Evolutionary conservation across 2,888 invertebrate species (phyloP).

Genomic region (Syritta pipiens): DNA sequence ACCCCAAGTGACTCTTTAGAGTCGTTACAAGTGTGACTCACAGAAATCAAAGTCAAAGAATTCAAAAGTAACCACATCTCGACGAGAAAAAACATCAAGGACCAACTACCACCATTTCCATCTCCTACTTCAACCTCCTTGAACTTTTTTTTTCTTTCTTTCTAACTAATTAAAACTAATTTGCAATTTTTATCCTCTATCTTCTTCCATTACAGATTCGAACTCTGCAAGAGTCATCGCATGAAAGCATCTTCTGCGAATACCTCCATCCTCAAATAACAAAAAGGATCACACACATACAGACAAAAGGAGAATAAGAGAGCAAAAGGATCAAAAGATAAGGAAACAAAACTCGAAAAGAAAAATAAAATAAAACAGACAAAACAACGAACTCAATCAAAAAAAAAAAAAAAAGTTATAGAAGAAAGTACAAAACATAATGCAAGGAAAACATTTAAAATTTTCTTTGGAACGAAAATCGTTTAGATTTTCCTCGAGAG

Average conservation of each 20-base stretch:
- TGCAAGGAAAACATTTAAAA: constrained; percentile 53
- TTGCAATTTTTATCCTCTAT: constrained; percentile 2
- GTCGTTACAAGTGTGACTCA: neutral
- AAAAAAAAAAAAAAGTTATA: constrained; percentile 12
- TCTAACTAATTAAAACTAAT: constrained; percentile 36
- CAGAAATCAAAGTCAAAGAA: neutral
- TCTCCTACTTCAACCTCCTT: neutral
- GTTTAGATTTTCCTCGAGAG: constrained; percentile 41
- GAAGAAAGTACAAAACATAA: constrained; percentile 31
- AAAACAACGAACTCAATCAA: constrained; percentile 22
- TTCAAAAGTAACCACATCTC: neutral
- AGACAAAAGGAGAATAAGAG: neutral
- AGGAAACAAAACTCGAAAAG: neutral
- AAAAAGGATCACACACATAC: no score
- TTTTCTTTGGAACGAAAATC: constrained; percentile 32
- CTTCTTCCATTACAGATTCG: constrained; percentile 20
- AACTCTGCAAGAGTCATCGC: constrained; percentile 19
- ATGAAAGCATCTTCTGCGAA: constrained; percentile 18
- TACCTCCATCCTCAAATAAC: neutral
- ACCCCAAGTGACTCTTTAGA: neutral
- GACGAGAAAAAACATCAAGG: neutral
- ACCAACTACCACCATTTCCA: no score
- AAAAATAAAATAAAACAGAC: constrained; percentile 10
- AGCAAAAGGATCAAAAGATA: constrained; percentile 30
- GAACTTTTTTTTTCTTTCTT: neutral